phyloP scores from a whole-genome alignment of 2,113 vertebrate genomes.

The Rostratula benghalensis region DNA sequence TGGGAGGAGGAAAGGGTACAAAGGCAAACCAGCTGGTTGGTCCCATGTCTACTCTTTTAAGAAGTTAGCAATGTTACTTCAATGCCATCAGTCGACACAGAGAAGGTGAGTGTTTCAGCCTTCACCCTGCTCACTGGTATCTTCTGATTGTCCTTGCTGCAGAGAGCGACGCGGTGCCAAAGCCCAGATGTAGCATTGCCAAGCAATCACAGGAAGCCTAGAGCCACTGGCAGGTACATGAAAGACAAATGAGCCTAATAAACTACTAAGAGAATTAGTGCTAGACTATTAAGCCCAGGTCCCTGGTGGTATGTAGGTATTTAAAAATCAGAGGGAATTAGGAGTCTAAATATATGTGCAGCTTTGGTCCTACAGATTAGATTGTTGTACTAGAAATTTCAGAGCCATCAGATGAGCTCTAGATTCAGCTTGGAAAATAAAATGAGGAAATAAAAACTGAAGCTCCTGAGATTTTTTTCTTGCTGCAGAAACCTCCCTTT shows the following conservation, averaged over 20 bases:
- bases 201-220: neutral
- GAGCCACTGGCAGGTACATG: neutral
- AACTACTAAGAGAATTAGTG: conserved; percentile 32
- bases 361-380: neutral
- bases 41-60: neutral
- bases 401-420: neutral
- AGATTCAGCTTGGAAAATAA: neutral
- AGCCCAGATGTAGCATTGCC: neutral
- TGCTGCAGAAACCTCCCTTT: neutral
- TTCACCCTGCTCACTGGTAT: neutral
- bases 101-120: neutral
- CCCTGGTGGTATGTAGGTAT: neutral
- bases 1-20: neutral
- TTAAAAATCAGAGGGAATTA: conserved; percentile 40
- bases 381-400: neutral
- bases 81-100: accelerated
- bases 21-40: neutral
- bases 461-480: neutral
- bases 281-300: neutral
- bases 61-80: neutral
- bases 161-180: neutral
- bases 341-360: neutral
- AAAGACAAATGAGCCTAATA: conserved; percentile 34
- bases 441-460: neutral
- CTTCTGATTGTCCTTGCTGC: neutral